phyloP scores from a whole-genome alignment of 1,140 invertebrate genomes.

The Pomacea maculata region DNA sequence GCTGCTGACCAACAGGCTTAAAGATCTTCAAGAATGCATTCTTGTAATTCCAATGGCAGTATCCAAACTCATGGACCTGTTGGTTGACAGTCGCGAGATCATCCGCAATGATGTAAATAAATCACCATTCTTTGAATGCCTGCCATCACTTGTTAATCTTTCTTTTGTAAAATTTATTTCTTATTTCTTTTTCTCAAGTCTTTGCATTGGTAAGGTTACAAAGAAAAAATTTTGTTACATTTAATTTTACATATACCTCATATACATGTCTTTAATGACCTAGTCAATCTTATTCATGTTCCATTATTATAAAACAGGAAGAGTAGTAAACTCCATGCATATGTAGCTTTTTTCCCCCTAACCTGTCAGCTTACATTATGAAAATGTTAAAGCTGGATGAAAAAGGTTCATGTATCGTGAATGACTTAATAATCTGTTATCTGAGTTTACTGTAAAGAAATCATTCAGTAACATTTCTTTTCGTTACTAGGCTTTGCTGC shows the following conservation, averaged over 20 bases:
- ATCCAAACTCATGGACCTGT: slow-evolving; percentile 95
- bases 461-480: slow-evolving; percentile 29
- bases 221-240: no score
- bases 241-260: no score
- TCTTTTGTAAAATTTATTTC: neutral
- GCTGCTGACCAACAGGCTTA: slow-evolving; percentile 76
- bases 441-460: neutral
- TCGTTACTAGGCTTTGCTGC: slow-evolving; percentile 76
- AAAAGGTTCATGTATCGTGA: no score
- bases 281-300: no score
- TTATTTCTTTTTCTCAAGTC: neutral
- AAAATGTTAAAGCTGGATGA: no score
- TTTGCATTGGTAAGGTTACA: neutral
- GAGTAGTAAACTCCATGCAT: no score
- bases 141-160: neutral
- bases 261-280: no score
- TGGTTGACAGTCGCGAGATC: slow-evolving; percentile 93
- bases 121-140: neutral
- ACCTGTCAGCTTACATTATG: no score
- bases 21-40: slow-evolving; percentile 95
- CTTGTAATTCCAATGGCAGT: slow-evolving; percentile 96
- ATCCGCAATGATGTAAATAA: slow-evolving; percentile 89
- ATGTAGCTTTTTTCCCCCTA: no score
- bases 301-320: no score
- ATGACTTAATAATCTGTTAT: neutral